Evolutionary conservation across 2,888 invertebrate species (phyloP).

Genomic region (Eilema caniola): DNA sequence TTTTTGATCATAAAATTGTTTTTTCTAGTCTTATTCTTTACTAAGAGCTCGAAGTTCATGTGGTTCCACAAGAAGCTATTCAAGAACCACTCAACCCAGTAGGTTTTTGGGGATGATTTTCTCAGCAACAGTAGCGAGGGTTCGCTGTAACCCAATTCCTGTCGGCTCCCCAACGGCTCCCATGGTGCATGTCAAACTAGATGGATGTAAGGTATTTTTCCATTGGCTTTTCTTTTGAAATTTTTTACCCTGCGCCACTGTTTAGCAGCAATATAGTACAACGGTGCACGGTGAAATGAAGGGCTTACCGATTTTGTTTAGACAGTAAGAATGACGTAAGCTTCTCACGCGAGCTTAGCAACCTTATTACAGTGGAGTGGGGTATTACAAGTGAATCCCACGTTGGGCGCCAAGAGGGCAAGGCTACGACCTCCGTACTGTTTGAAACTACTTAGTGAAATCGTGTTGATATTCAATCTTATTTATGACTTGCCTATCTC

Average conservation of each 20-base stretch:
- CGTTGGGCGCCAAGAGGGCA: slow-evolving; percentile 67
- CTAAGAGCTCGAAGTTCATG: not conserved
- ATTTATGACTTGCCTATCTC: slow-evolving; percentile 31
- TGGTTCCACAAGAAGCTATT: not conserved
- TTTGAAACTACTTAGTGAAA: slow-evolving; percentile 43
- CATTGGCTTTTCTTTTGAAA: slow-evolving; percentile 9
- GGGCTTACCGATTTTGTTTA: slow-evolving; percentile 53
- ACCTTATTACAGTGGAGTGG: slow-evolving; percentile 46
- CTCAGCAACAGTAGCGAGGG: not conserved
- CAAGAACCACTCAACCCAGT: not conserved
- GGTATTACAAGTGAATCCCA: slow-evolving; percentile 49
- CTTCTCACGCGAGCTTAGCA: slow-evolving; percentile 58
- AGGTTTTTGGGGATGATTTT: slow-evolving; percentile 8
- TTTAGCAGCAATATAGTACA: slow-evolving; percentile 16
- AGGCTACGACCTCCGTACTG: slow-evolving; percentile 64
- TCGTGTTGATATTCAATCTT: slow-evolving; percentile 44
- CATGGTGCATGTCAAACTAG: no score
- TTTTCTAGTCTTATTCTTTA: not conserved
- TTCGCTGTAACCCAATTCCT: no score
- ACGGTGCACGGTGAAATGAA: slow-evolving; percentile 33
- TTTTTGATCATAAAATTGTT: no score
- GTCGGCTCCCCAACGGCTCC: no score
- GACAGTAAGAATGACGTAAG: slow-evolving; percentile 59
- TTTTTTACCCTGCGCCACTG: no score
- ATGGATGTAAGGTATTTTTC: no score